Base-by-base conservation (phyloP, 2,113 vertebrate genomes). In the Sinocyclocheilus anophthalmus region DNA sequence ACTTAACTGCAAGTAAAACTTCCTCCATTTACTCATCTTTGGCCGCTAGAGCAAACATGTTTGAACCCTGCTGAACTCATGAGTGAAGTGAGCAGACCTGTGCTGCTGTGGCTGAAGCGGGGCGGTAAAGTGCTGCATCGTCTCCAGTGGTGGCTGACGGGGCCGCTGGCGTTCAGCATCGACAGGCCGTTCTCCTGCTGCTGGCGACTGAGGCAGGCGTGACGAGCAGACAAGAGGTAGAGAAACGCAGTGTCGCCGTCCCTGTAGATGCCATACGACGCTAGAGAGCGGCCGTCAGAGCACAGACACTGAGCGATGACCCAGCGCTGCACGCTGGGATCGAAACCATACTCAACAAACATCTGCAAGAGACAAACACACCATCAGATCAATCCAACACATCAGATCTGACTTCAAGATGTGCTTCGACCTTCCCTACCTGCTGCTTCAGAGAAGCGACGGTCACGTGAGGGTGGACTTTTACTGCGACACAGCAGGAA, bases 271-370 rank as follows among this genome's bases (percentile, higher is more conserved):
- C 97, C 97, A 0, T 98, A 98, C 1, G 97, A 98, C 48, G 93
- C 94, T 0, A 99, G 88, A 0, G 96, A 96, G 24, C 96, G 91
- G 0, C 94, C 93, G 0, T 98, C 97, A 0, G 91, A 91, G 45
- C 97, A 98, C 53, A 99, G 88, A 82, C 96, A 96, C 90, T 95
- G 96, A 73, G 97, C 97, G 0, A 99, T 97, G 88, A 98, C 95
- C 97, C 97, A 98, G 89, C 97, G 94, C 94, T 99, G 97, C 30
- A 99, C 97, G 0, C 95, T 92, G 0, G 97, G 97, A 20, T 97
- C 97, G 90, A 99, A 98, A 5, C 96, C 96, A 0, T 97, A 96
- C 76, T 98, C 96, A 0, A 93, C 93, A 87, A 97, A 98, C 33
- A 99, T 95, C 97, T 98, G 89, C 0, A 10, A 85, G 10, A 57